A percentile compares a stretch with the other conserved stretches of the same genome.
Evolutionary conservation across 2,888 invertebrate genomes (phyloP).

Genomic region (Rotaria macrura): DNA sequence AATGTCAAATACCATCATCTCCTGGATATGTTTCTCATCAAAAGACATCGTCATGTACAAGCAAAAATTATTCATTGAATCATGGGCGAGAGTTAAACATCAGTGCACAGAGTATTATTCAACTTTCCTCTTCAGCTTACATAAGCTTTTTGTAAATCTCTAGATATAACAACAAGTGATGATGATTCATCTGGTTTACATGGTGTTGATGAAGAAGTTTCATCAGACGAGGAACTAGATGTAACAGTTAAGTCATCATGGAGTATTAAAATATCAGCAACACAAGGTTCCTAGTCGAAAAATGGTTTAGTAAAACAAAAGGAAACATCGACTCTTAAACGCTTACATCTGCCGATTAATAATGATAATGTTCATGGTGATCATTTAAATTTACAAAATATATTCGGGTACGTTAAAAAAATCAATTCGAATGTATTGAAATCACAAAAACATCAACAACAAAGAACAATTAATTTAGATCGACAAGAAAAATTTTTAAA

Average conservation of each 20-base stretch:
- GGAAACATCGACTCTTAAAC: too few species aligned
- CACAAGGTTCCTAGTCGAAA: background rate
- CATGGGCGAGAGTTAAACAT: too few species aligned
- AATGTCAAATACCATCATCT: background rate
- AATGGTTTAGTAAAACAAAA: background rate
- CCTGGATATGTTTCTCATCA: too few species aligned
- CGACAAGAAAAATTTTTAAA: background rate
- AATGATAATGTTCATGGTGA: background rate
- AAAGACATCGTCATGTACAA: background rate
- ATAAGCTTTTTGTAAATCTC: too few species aligned
- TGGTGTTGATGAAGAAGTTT: too few species aligned
- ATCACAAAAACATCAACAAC: background rate
- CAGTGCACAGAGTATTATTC: too few species aligned
- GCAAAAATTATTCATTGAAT: background rate
- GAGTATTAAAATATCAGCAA: background rate
- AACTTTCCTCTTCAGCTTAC: too few species aligned
- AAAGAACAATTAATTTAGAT: background rate
- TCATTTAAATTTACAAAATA: background rate
- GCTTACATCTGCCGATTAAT: background rate
- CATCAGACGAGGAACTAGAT: background rate
- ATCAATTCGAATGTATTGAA: background rate
- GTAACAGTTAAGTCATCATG: background rate
- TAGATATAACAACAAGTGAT: too few species aligned
- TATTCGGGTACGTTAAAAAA: too few species aligned
- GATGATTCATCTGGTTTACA: too few species aligned